Percentiles rank a stretch among this genome's conserved stretches.
Conservation (phyloP, 2,797 vertebrate species). For the Coilia nasus region DNA sequence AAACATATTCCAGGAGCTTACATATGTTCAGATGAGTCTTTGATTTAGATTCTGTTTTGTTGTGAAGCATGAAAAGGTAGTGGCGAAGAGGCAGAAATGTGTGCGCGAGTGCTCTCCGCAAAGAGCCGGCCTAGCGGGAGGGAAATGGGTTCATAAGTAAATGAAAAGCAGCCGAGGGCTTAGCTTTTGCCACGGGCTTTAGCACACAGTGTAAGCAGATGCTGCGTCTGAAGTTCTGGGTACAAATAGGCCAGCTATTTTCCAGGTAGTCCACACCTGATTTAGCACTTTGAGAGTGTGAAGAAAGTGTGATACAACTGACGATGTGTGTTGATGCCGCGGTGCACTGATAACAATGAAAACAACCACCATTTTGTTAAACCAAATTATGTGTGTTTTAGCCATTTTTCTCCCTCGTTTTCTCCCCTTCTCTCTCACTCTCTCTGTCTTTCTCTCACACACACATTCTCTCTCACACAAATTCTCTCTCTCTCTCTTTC, state of each 20-base stretch:
- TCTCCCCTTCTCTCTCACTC: conserved; percentile 6
- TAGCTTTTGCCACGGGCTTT: not conserved
- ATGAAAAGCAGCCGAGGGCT: not conserved
- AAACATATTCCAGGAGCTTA: no score
- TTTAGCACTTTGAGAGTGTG: not conserved
- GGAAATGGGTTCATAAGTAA: not conserved
- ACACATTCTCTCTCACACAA: no score
- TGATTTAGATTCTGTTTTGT: no score
- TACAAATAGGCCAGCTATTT: not conserved
- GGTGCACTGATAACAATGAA: conserved; percentile 39
- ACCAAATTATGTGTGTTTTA: not conserved
- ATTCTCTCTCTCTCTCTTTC: conserved; percentile 1
- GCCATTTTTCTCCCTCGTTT: no score
- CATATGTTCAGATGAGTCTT: no score
- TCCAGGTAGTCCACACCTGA: not conserved
- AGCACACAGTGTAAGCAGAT: not conserved
- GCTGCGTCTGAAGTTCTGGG: not conserved
- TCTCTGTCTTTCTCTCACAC: not conserved
- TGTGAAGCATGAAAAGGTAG: no score
- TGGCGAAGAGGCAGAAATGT: no score
- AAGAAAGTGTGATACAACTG: conserved; percentile 37
- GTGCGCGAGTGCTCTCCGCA: not conserved
- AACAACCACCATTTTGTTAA: conserved; percentile 29
- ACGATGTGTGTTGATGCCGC: conserved; percentile 3
- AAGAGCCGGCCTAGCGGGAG: not conserved